Conservation (phyloP, 2,888 invertebrate species). For the Monoplex corrugatus region DNA sequence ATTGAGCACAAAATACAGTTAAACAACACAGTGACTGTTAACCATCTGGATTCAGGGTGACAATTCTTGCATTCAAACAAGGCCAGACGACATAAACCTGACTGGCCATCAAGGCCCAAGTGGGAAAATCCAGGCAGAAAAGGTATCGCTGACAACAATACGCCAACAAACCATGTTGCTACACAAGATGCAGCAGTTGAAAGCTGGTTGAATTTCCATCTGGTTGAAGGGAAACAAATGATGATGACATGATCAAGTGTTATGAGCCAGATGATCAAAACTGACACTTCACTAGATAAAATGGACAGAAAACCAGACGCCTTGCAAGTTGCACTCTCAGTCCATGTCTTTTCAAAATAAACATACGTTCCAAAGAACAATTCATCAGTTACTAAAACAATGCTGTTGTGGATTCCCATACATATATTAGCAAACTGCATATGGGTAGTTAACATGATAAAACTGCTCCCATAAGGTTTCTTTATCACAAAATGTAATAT, state of each 20-base stretch:
- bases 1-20: background rate
- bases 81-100: background rate
- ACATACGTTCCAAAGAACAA: background rate
- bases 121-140: background rate
- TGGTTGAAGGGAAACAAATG: background rate
- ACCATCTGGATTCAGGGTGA: background rate
- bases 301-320: background rate
- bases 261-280: background rate
- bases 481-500: background rate
- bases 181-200: background rate
- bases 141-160: background rate
- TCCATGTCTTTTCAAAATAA: too few relatives aligned
- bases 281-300: background rate
- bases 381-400: background rate
- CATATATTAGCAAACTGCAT: background rate
- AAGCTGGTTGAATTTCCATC: background rate
- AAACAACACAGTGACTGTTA: background rate
- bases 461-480: background rate
- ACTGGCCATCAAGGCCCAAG: background rate
- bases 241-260: background rate
- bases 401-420: background rate
- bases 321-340: background rate
- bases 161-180: background rate
- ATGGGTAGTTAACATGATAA: background rate
- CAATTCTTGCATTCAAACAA: background rate